Conservation (phyloP, 2,888 invertebrate species). For the Gastrophysa polygoni region DNA sequence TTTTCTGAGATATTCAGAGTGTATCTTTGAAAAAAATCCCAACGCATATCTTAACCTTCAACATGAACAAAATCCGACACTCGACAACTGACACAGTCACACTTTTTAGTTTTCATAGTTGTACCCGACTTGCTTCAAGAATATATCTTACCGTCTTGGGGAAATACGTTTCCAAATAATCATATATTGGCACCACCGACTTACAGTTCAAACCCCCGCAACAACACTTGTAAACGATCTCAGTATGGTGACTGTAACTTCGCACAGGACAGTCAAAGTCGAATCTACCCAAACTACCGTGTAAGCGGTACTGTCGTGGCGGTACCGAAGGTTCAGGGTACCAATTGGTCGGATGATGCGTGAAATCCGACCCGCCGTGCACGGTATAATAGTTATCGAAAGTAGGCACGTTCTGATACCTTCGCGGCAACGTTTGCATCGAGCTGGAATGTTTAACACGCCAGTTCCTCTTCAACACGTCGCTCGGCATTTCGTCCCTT, state of each 20-base stretch:
- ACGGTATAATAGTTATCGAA: constrained; percentile 56
- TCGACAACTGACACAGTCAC: constrained; percentile 5
- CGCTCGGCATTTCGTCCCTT: constrained; percentile 46
- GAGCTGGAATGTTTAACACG: constrained; percentile 57
- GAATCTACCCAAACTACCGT: constrained; percentile 28
- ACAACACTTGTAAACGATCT: constrained; percentile 48
- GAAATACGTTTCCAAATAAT: constrained; percentile 58
- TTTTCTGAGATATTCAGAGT: too few relatives aligned
- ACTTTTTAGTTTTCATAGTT: constrained; percentile 3
- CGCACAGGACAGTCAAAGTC: constrained; percentile 18
- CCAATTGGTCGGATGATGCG: constrained; percentile 24
- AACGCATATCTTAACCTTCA: background rate
- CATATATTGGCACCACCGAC: constrained; percentile 54
- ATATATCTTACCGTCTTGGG: constrained; percentile 52
- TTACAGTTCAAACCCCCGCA: constrained; percentile 47
- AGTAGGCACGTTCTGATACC: constrained; percentile 26
- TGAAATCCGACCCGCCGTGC: constrained; percentile 48
- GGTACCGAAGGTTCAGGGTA: constrained; percentile 15
- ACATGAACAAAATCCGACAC: background rate
- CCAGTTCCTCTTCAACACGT: constrained; percentile 46
- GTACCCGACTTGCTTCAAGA: constrained; percentile 25
- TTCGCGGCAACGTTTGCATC: constrained; percentile 52
- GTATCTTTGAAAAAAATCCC: too few relatives aligned
- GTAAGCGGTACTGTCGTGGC: constrained; percentile 9
- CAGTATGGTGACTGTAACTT: constrained; percentile 28